Base-by-base conservation (phyloP, 2,888 invertebrate species). In the Baccha elongata region DNA sequence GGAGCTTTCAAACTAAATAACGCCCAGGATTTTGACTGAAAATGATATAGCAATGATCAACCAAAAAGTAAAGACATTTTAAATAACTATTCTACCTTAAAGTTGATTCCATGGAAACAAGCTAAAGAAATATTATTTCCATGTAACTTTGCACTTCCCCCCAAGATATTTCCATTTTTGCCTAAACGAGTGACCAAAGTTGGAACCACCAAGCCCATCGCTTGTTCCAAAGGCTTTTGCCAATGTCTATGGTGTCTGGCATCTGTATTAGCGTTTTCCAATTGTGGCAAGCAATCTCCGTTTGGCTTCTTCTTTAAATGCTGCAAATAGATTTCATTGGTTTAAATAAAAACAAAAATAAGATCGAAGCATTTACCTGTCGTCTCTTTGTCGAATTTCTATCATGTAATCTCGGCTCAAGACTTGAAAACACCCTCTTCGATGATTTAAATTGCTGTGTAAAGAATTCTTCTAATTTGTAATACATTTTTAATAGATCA, bases 41-140 rank as follows among this genome's bases (percentile, higher is more conserved):
- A 80, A 7, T 8, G 7, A 1, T 5, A 11, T 0, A 21, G 10
- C 1, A 37, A 23, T 52, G 17, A 13, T 42, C n/a, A 35, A 0
- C 1, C 8, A 40, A n/a, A 11, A 26, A 17, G 11, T 23, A 6
- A 7, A 0, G 17, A 1, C 29, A 7, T 0, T n/a, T n/a, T n/a
- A n/a, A n/a, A n/a, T 6, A 3, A 21, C 1, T 3, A 3, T 17
- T 10, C 6, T 73, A 86, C 87, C 80, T 98, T 97, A 90, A 99
- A 98, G 91, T 98, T 98, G 88, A 97, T 96, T 35, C 99, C 99
- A 91, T 99, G 98, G 93, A 99, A 99, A 90, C 99, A 99, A 3
- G 98, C 98, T 85, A 99, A 92, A 5, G 98, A 97, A 73, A 99
- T 96, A 91, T 98, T 97, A 81, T 95, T 95, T 40, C 96, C 96